These are phyloP conservation scores for Xanthia icteritia DNA, from an alignment of 2,888 invertebrate genomes.

Conservation along the genomic window DNA sequence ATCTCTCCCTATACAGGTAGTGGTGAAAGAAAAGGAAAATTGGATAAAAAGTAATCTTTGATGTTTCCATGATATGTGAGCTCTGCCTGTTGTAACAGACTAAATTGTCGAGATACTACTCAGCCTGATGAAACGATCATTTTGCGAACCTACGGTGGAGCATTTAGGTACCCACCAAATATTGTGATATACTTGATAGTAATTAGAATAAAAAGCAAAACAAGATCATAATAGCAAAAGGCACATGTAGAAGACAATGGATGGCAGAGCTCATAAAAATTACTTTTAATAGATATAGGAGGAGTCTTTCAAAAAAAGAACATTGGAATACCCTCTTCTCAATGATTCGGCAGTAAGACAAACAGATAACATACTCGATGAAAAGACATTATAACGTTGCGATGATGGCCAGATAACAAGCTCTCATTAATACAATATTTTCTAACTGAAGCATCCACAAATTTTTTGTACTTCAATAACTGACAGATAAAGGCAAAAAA, in stretches of 20 bases:
- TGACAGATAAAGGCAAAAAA: conserved; percentile 3
- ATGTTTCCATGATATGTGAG: neutral
- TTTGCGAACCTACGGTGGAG: conserved; percentile 1
- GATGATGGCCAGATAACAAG: conserved; percentile 6
- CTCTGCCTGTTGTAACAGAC: conserved; percentile 8
- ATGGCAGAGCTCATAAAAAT: conserved; percentile 27
- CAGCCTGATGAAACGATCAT: conserved; percentile 11
- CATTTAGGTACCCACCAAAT: neutral
- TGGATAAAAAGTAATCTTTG: conserved; percentile 34
- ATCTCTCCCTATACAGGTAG: conserved; percentile 51
- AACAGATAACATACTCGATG: conserved; percentile 36
- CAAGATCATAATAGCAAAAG: neutral
- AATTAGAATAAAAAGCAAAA: conserved; percentile 24
- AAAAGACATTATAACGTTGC: conserved; percentile 5
- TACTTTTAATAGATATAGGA: neutral
- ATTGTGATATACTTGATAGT: conserved; percentile 5
- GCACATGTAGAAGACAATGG: conserved; percentile 5
- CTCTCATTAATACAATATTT: neutral
- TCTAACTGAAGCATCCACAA: conserved; percentile 2
- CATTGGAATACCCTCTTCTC: conserved; percentile 16
- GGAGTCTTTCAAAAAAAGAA: conserved; percentile 2
- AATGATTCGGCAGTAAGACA: conserved; percentile 12
- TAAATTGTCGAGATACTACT: neutral
- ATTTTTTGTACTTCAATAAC: conserved; percentile 3
- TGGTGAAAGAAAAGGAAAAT: conserved; percentile 22